Evolutionary conservation across 2,797 vertebrate genomes (phyloP).

Genomic region (Sebastes flavidus): DNA sequence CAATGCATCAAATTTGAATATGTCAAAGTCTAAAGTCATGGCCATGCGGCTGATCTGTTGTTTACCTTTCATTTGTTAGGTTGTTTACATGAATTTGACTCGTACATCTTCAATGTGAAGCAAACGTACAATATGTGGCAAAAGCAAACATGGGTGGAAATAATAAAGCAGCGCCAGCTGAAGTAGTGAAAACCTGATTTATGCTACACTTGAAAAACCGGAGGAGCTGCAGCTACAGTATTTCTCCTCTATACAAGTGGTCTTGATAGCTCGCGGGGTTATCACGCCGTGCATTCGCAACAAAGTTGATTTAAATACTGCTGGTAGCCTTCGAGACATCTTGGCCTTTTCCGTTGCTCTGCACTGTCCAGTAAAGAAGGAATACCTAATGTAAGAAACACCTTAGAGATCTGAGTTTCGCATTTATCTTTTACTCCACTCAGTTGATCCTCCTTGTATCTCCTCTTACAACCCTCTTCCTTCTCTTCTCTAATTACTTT

Average conservation of each 20-base stretch:
- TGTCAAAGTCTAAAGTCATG: background rate
- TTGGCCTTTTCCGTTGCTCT: background rate
- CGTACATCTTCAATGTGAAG: background rate
- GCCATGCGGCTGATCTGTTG: background rate
- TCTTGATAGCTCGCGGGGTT: background rate
- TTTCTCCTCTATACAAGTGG: background rate
- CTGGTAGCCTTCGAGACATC: background rate
- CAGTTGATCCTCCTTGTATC: background rate
- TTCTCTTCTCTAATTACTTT: slow-evolving; percentile 4
- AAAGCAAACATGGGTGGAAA: background rate
- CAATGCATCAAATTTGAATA: background rate
- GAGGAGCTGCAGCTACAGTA: background rate
- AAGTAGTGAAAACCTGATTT: background rate
- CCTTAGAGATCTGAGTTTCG: background rate
- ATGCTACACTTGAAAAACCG: background rate
- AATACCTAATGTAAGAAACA: background rate
- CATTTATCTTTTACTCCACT: background rate
- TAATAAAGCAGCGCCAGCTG: background rate
- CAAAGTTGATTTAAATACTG: background rate
- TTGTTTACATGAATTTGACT: background rate
- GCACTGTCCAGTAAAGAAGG: background rate
- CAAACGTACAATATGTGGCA: background rate
- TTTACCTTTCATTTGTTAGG: background rate
- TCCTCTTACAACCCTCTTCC: background rate
- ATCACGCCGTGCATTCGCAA: background rate